A percentile compares a stretch with the other conserved stretches of the same genome.
These are phyloP conservation scores for Drosophila bocki DNA, from an alignment of 1,140 invertebrate genomes.

Conservation along the genomic window DNA sequence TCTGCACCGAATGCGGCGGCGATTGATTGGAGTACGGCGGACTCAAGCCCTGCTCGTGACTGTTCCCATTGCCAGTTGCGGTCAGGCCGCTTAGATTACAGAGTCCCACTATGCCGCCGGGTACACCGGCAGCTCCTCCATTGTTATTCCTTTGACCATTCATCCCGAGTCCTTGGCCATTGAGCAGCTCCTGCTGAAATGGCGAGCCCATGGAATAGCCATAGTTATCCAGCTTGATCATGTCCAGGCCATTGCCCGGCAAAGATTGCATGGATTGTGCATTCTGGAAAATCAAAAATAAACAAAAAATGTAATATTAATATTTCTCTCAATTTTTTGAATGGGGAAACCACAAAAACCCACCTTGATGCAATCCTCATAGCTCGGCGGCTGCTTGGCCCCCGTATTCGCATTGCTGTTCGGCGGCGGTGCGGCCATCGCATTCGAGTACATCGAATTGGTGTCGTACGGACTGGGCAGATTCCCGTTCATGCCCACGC, in stretches of 20 bases:
- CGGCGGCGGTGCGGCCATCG: conserved; percentile 88
- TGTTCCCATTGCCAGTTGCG: conserved; percentile 70
- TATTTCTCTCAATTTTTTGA: too few relatives aligned
- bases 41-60: conserved; percentile 87
- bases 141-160: conserved; percentile 22
- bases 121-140: background rate
- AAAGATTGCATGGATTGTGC: conserved; percentile 86
- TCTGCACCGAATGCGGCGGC: conserved; percentile 92
- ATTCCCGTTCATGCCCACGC: conserved; percentile 81
- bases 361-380: conserved; percentile 95
- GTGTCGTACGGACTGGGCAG: conserved; percentile 92
- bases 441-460: conserved; percentile 92
- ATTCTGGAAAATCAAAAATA: conserved; percentile 58
- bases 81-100: conserved; percentile 58
- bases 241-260: conserved; percentile 72
- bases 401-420: conserved; percentile 85
- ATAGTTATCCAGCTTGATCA: conserved; percentile 86
- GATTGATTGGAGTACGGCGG: conserved; percentile 94
- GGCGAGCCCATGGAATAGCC: conserved; percentile 86
- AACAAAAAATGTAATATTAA: background rate
- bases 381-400: conserved; percentile 91
- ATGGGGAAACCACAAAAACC: conserved; percentile 3
- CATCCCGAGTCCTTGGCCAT: conserved; percentile 84
- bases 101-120: conserved; percentile 80
- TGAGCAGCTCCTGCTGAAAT: conserved; percentile 88